Evolutionary conservation across 2,113 vertebrate genomes (phyloP), one percentile per base, ranked within the genome.

Genomic region (Austrofundulus limnaeus): DNA sequence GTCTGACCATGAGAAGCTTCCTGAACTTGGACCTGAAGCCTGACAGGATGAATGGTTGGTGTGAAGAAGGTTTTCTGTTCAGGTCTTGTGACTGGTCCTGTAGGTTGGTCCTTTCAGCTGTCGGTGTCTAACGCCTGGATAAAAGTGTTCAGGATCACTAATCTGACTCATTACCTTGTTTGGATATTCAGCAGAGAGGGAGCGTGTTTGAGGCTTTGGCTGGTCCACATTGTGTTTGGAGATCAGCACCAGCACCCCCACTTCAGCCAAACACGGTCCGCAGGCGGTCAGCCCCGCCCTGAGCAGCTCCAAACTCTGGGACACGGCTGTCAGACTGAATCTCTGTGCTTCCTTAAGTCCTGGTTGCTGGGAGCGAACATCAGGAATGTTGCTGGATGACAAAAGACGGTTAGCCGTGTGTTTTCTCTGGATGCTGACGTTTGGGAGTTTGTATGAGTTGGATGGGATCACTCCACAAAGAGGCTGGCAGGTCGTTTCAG

Each of bases 371-470:
- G 95, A 91, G 68, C 73, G 84, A 82, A 88, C 70, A 78, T 78
- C 81, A 94, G 92, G 93, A 96, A 94, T 95, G 92, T 90, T 80
- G 64, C 76, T 25, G 78, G 78, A 77, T 85, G 85, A 89, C 92
- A 91, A 93, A 92, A 86, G 87, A 86, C 77, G 83, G 87, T 92
- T 87, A 90, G 88, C 77, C 87, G 84, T 72, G 75, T 92, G 50
- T 88, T 88, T 89, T 87, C 87, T 89, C 84, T 82, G 68, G 82
- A 81, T 82, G 69, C 82, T 88, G 86, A 88, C 87, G 82, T 88
- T 89, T 85, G 86, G 87, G 84, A 87, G 85, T 83, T 45, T 87
- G 87, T 83, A 31, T 59, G 68, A 75, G 81, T 70, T 69, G 77
- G 78, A 45, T 85, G 75, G 76, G 81, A 85, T 81, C 82, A 51